Conservation (phyloP, 2,888 invertebrate genomes). For the Macrosiphum euphorbiae region DNA sequence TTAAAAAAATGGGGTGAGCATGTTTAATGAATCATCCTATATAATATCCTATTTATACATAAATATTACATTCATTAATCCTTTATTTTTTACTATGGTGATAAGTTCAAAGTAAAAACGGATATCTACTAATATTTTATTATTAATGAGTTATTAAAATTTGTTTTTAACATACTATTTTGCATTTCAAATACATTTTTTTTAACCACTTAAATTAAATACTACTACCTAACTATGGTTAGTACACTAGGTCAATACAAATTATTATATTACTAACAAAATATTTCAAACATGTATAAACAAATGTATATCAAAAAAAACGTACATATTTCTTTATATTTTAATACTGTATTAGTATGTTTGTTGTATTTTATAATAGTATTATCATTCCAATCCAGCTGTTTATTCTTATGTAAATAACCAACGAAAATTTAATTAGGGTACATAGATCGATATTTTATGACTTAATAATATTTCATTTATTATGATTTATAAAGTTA, state of each 20-base stretch:
- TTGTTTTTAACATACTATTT: not conserved
- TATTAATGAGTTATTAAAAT: not conserved
- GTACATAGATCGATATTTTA: too few relatives aligned
- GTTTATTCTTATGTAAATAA: not conserved
- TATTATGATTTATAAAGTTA: too few relatives aligned
- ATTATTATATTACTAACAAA: not conserved
- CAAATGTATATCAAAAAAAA: not conserved
- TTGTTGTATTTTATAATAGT: not conserved
- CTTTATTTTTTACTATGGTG: not conserved
- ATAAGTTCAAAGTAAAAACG: not conserved
- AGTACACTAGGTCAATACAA: too few relatives aligned
- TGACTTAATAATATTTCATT: too few relatives aligned
- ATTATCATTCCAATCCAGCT: too few relatives aligned
- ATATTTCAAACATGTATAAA: not conserved
- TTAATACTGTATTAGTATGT: not conserved
- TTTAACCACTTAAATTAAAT: not conserved
- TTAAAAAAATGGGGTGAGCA: too few relatives aligned
- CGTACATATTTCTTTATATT: too few relatives aligned
- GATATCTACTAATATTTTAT: not conserved
- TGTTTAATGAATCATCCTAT: too few relatives aligned
- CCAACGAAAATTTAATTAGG: too few relatives aligned
- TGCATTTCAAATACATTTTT: not conserved
- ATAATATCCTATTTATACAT: not conserved
- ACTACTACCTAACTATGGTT: not conserved
- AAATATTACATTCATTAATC: not conserved